Evolutionary conservation across 2,113 vertebrate species (phyloP), one percentile per base, ranked within the genome.

Genomic region (Myanophis thanlyinensis): DNA sequence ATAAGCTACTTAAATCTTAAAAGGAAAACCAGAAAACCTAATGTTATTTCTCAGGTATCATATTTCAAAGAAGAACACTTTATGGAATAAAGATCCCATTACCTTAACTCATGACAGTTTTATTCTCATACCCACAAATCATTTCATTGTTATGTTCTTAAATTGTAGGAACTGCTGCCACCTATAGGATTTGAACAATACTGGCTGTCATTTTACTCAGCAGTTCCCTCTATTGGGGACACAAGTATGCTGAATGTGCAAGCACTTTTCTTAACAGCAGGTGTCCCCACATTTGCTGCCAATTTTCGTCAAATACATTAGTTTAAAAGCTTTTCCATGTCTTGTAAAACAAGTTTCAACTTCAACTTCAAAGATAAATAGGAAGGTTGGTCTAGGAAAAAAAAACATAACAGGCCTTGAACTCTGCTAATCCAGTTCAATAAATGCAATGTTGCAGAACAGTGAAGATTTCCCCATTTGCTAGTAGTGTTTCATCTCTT

Each of bases 161-260:
- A 98, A 98, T 94, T 22, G 97, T 96, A 98, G 98, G 95, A 97
- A 96, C 98, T 98, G 98, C 98, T 99, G 97, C 98, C 99, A 99
- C 98, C 99, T 98, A 97, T 97, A 97, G 98, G 98, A 94, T 86
- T 67, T 67, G 85, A 6, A 3, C 25, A 44, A 94, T 85, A 97
- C 96, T 90, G 93, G 95, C 44, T 90, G 88, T 90, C 46, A 86
- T 73, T 88, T 67, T 44, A 95, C 96, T 97, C 95, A 4, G 93
- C 93, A 88, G 94, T 95, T 96, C 96, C 96, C 97, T 96, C 97
- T 97, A 46, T 84, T 94, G 97, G 96, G 93, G 87, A 97, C 59
- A 90, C 20, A 94, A 95, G 92, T 59, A 92, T 89, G 94, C 92
- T 9, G 90, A 93, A 95, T 1, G 56, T 97, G 98, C 97, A 98